Base-by-base conservation (phyloP, 1,140 invertebrate genomes). In the Brachionus asplanchnoidis region DNA sequence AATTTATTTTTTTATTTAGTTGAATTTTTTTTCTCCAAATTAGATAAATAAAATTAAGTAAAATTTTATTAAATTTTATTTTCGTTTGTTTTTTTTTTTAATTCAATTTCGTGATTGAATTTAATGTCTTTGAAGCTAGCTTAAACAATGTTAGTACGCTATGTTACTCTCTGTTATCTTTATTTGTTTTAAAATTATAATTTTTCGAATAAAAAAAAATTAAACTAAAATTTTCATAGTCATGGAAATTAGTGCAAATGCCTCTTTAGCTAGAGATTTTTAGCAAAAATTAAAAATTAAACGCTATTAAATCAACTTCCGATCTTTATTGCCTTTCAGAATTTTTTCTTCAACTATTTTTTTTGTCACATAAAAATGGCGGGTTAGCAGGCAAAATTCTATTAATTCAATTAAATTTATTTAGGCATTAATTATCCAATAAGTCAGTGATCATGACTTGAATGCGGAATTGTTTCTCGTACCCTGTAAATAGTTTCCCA, bases 241-340 rank as follows among this genome's bases (percentile, higher is more conserved):
- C 66, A 68, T 68, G 66, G 66, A 68, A 68, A 68, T 68, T 40
- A 68, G 66, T 32, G 66, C 66, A 68, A 40, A 40, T 68, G 66
- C 66, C 66, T 68, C 66, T 68, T 68, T 68, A 32, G 66, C 26
- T 32, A 68, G 17, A 68, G 66, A 68, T 32, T 68, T 68, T 68
- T 60, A 60, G n/a, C 53, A 26, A 60, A 60, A 60, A 60, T 60
- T 23, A 20, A 60, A 60, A 60, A 60, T 20, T 60, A 60, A 60
- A 60, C 53, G 53, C 20, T 60, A 60, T 60, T 9, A 60, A 60
- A 20, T 60, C 53, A 60, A 60, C 53, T 60, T 60, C 53, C 53
- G n/a, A 60, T 60, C n/a, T 20, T 60, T 20, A 60, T 60, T 60
- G 20, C 53, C 9, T 60, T 20, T 20, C 2, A 60, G n/a, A 60